A percentile compares a stretch with the other conserved stretches of the same genome.
phyloP scores from a whole-genome alignment of 2,797 vertebrate species.

The Aselliscus stoliczkanus region DNA sequence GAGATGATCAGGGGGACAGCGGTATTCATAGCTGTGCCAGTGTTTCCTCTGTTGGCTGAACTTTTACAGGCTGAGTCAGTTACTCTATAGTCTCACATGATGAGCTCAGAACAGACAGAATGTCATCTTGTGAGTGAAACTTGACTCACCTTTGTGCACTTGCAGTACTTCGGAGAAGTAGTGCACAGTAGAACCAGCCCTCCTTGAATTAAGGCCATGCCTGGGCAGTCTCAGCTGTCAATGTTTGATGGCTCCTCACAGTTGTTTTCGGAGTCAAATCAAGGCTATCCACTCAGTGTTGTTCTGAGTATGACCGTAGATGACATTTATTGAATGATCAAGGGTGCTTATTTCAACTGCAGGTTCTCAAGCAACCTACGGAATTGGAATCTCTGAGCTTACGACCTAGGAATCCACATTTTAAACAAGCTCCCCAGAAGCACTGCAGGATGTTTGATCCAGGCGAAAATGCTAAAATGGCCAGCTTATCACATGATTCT shows the following conservation, averaged over 20 bases:
- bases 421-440: neutral
- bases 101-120: conserved; percentile 26
- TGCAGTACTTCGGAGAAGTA: neutral
- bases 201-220: neutral
- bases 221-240: neutral
- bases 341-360: neutral
- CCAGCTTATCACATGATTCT: neutral
- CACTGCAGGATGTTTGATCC: neutral
- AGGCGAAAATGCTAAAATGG: neutral
- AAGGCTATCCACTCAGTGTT: neutral
- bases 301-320: neutral
- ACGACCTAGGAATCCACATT: neutral
- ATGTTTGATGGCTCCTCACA: neutral
- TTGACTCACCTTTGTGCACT: neutral
- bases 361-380: neutral
- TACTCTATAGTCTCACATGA: conserved; percentile 28
- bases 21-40: neutral
- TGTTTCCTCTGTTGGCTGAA: conserved; percentile 47
- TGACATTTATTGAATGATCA: neutral
- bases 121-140: conserved; percentile 44
- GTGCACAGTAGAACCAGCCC: neutral
- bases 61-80: conserved; percentile 64
- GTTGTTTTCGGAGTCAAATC: neutral
- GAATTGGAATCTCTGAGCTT: neutral
- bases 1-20: neutral